Evolutionary conservation across 2,797 vertebrate species (phyloP), one percentile per base, ranked within the genome.

Genomic region (Steatocranus sp.): DNA sequence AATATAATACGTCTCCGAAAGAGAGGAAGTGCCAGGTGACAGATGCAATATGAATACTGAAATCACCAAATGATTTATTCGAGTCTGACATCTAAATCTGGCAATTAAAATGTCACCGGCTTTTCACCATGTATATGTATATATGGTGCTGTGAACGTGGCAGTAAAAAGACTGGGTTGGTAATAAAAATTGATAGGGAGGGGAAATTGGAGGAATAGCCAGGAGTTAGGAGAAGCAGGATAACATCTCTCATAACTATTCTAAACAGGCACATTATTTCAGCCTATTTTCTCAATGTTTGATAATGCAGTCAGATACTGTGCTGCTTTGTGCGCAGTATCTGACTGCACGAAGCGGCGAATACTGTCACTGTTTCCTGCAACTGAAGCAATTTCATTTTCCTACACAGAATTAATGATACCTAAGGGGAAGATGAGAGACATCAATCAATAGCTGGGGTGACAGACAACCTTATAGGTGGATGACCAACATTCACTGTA

Each of bases 211-310:
- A 83, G 78, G 76, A 87, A 90, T 81, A 80, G 83, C 77, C 80
- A 76, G 56, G 41, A 87, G 83, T 84, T 80, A 78, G 61, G 27
- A 80, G 70, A 86, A 46, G 56, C 74, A 23, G 30, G 91, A 93
- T 91, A 92, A 86, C 82, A 90, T 93, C 89, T 90, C 75, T 89
- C 86, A 92, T 93, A 92, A 91, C 78, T 75, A 87, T 91, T 93
- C 82, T 85, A 90, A 91, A 86, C 81, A 82, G 88, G 73, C 73
- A 78, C 79, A 89, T 92, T 91, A 91, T 90, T 91, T 81, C 84
- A 89, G 75, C 63, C 73, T 53, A 84, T 88, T 88, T 91, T 88
- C 78, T 68, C 87, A 41, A 58, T 11, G 82, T 85, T 84, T 87
- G 83, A 92, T 92, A 73, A 88, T 88, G 81, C 81, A 89, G 58